Percentiles rank a stretch among this genome's conserved stretches.
Evolutionary conservation across 2,797 vertebrate species (phyloP).

Genomic region (Hydrocynus forskahlii): DNA sequence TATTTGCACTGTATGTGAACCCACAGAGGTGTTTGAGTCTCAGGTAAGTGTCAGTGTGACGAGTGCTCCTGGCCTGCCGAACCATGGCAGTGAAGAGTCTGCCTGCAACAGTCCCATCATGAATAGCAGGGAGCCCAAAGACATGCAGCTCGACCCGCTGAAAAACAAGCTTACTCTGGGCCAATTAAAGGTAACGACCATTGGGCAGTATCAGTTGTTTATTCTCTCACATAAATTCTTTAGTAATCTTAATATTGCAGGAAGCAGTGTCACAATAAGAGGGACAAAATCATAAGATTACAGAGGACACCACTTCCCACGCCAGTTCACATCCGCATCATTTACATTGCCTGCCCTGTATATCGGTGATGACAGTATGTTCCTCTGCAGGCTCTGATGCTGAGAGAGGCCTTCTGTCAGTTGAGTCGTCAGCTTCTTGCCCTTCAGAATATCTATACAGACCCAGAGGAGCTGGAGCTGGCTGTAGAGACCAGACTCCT

Average conservation of each 20-base stretch:
- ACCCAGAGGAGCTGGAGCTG: conserved; percentile 80
- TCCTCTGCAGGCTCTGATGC: conserved; percentile 78
- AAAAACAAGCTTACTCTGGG: conserved; percentile 57
- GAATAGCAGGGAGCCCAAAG: conserved; percentile 31
- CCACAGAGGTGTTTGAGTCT: conserved; percentile 38
- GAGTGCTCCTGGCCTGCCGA: neutral
- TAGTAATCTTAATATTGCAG: neutral
- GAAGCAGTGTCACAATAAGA: neutral
- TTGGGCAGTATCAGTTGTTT: neutral
- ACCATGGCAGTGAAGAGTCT: conserved; percentile 9
- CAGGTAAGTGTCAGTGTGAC: neutral
- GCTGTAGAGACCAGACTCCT: conserved; percentile 81
- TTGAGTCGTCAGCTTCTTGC: conserved; percentile 70
- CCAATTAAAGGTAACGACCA: conserved; percentile 68
- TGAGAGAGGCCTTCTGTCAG: conserved; percentile 77
- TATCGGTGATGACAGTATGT: conserved; percentile 27
- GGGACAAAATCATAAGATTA: neutral
- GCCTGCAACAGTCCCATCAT: neutral
- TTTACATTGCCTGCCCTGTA: neutral
- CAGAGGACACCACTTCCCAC: neutral
- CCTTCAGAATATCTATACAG: conserved; percentile 45
- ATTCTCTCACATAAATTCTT: neutral
- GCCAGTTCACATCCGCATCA: neutral
- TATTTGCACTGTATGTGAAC: neutral
- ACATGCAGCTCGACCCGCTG: conserved; percentile 46